Base-by-base conservation (phyloP, 1,140 invertebrate genomes). In the Drosophila serrata region DNA sequence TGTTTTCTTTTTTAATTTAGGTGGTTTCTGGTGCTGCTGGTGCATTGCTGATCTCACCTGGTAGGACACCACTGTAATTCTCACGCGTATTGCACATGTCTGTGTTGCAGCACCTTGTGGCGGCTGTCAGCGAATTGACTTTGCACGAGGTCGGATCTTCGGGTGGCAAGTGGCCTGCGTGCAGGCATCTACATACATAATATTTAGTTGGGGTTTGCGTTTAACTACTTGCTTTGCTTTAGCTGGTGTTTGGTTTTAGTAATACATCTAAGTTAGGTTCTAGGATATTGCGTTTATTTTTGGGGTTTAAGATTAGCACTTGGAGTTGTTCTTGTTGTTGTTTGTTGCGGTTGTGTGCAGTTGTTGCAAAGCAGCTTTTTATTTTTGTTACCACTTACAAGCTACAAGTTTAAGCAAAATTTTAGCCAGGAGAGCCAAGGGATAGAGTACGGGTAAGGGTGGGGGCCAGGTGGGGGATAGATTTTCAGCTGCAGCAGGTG, bases 91-190 rank as follows among this genome's bases (percentile, higher is more conserved):
- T 96, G 93, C 95, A 96, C 92, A 93, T 94, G 91, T 96, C 94
- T 92, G 93, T 92, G 86, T 93, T 85, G 85, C 94, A 94, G 94
- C 95, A 95, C 91, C 82, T 46, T 78, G 86, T 74, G 64, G 78
- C 77, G 69, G 73, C 86, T 48, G 57, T 77, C 49, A 76, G 74
- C 65, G 88, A 87, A 51, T 74, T 81, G 58, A 81, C 92, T 79
- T 92, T 93, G 93, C 95, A 96, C 93, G 93, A 93, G 73, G 94
- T 91, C 56, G 95, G 95, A 84, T 94, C 93, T 93, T 95, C 95
- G 84, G 95, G 95, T 90, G 95, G 95, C 91, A 96, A 94, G 93
- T 95, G 95, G 74, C 94, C 92, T 93, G 94, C 94, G 80, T 94
- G 80, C 91, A 95, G 92, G 93, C 95, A 96, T 93, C 95, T 96